Percentiles rank a stretch among this genome's conserved stretches.
Evolutionary conservation across 1,140 invertebrate genomes (phyloP).

Genomic region (Macrocentrus cingulum): DNA sequence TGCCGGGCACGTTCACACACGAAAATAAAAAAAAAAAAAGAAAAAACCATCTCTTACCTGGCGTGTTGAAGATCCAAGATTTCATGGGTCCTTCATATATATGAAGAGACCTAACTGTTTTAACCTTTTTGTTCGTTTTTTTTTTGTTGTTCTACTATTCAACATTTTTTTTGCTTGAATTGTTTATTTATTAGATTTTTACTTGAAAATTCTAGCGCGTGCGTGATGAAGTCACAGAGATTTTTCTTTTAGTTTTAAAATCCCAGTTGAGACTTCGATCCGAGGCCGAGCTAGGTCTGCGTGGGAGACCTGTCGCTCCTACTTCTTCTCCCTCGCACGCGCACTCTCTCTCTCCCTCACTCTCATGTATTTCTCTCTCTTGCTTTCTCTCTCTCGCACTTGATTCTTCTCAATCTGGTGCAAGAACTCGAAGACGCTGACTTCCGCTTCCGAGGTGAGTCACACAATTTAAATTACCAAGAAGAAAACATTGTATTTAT

Average conservation of each 20-base stretch:
- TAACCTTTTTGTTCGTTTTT: too few relatives aligned
- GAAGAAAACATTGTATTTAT: neutral
- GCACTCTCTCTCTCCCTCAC: slow-evolving; percentile 8
- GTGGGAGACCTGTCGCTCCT: slow-evolving; percentile 35
- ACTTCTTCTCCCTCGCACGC: slow-evolving; percentile 23
- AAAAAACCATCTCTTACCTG: too few relatives aligned
- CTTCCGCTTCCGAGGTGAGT: slow-evolving; percentile 22
- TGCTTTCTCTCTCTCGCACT: neutral
- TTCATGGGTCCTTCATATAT: too few relatives aligned
- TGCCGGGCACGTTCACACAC: neutral
- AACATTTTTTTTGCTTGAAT: too few relatives aligned
- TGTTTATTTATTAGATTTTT: too few relatives aligned
- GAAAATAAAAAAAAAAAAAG: too few relatives aligned
- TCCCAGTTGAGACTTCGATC: slow-evolving; percentile 31
- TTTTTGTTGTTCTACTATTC: too few relatives aligned
- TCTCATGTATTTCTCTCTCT: neutral
- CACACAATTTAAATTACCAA: slow-evolving; percentile 18
- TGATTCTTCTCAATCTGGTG: slow-evolving; percentile 14
- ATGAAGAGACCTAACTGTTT: too few relatives aligned
- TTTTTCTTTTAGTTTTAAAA: slow-evolving; percentile 22
- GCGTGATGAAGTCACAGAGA: slow-evolving; percentile 12
- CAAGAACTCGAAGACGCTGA: slow-evolving; percentile 9
- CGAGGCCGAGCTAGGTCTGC: slow-evolving; percentile 27
- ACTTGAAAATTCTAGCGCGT: slow-evolving; percentile 5
- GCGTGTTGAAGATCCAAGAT: too few relatives aligned